Conservation (phyloP, 2,888 invertebrate species). For the Flexamia atlantica region DNA sequence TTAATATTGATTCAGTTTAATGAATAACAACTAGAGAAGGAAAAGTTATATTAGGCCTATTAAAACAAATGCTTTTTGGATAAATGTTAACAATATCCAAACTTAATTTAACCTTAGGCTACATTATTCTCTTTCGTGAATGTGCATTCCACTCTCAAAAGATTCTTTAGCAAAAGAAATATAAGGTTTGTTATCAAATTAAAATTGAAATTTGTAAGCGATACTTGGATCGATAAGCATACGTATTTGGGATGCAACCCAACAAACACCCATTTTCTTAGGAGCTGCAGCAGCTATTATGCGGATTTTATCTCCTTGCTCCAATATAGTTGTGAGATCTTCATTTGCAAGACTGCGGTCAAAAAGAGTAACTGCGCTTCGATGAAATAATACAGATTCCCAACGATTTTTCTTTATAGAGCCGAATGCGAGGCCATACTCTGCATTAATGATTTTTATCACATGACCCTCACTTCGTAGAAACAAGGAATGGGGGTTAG, state of each 20-base stretch:
- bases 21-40: no score
- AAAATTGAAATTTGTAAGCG: slow-evolving; percentile 22
- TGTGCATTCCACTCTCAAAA: no score
- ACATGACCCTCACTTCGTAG: slow-evolving; percentile 50
- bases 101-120: no score
- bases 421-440: slow-evolving; percentile 53
- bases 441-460: slow-evolving; percentile 48
- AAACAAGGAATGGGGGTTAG: slow-evolving; percentile 43
- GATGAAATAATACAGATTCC: slow-evolving; percentile 54
- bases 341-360: slow-evolving; percentile 47
- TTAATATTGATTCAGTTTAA: no score
- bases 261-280: slow-evolving; percentile 36
- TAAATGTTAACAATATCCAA: no score
- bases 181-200: neutral
- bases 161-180: no score
- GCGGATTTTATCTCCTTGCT: slow-evolving; percentile 55
- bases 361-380: slow-evolving; percentile 38
- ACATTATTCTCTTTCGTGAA: no score
- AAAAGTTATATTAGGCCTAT: no score
- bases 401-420: slow-evolving; percentile 49
- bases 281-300: slow-evolving; percentile 47
- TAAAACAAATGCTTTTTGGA: no score
- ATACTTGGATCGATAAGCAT: slow-evolving; percentile 36
- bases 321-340: slow-evolving; percentile 50
- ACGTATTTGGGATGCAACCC: slow-evolving; percentile 51